Evolutionary conservation across 2,113 vertebrate species (phyloP).

Genomic region (Myrmophylax atrothorax): DNA sequence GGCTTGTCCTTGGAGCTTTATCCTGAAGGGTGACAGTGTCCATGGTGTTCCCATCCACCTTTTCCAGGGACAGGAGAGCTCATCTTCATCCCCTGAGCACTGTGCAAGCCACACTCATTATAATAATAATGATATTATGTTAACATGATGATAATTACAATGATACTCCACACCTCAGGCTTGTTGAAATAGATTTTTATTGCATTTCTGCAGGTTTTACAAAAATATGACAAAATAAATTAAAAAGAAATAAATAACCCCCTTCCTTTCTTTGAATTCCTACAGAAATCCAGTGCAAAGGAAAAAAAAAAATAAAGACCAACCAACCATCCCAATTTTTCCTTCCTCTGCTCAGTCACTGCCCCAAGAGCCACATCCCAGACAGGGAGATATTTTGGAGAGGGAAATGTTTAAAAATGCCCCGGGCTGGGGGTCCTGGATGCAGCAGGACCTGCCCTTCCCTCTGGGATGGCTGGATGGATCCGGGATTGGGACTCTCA

Average conservation of each 20-base stretch:
- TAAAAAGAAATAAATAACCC: conserved; percentile 93
- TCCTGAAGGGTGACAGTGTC: background rate
- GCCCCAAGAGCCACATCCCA: background rate
- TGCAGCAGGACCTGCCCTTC: background rate
- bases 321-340: background rate
- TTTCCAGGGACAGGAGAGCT: background rate
- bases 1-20: background rate
- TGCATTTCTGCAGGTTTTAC: conserved; percentile 97
- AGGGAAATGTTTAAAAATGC: background rate
- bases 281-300: background rate
- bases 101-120: background rate
- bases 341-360: background rate
- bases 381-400: background rate
- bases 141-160: background rate
- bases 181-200: conserved; percentile 88
- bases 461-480: background rate
- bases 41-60: background rate
- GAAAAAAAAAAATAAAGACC: background rate
- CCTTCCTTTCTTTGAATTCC: conserved; percentile 29
- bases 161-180: background rate
- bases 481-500: accelerated
- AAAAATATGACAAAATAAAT: conserved; percentile 99
- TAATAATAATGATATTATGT: background rate
- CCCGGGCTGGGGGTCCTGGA: background rate
- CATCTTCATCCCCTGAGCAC: background rate